Percentiles rank a stretch among this genome's conserved stretches.
Conservation (phyloP, 2,888 invertebrate genomes). For the Cataglyphis albicans region DNA sequence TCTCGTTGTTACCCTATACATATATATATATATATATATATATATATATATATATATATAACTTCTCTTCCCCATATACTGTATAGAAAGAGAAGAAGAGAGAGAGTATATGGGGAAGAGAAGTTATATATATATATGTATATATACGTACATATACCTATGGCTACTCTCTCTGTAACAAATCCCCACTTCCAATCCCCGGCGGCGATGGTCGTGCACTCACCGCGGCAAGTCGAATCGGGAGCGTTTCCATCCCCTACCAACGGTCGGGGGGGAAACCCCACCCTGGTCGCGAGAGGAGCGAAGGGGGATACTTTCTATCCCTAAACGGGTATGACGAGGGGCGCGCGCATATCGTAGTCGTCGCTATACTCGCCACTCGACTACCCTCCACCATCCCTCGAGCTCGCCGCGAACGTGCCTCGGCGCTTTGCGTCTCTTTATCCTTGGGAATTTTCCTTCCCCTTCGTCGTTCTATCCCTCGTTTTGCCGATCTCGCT, state of each 20-base stretch:
- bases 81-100: too few species aligned
- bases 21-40: not conserved
- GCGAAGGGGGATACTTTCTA: slow-evolving; percentile 50
- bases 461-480: slow-evolving; percentile 18
- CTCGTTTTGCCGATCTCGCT: slow-evolving; percentile 53
- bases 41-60: too few species aligned
- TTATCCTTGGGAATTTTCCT: slow-evolving; percentile 48
- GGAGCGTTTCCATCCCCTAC: slow-evolving; percentile 70
- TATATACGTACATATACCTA: slow-evolving; percentile 1
- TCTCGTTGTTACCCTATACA: slow-evolving; percentile 12
- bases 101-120: too few species aligned
- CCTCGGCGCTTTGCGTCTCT: slow-evolving; percentile 44
- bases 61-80: not conserved
- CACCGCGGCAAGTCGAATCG: slow-evolving; percentile 58
- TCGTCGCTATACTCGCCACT: slow-evolving; percentile 36
- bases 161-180: slow-evolving; percentile 54
- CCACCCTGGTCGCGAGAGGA: slow-evolving; percentile 59
- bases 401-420: slow-evolving; percentile 33
- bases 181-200: slow-evolving; percentile 53
- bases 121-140: not conserved
- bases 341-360: slow-evolving; percentile 65
- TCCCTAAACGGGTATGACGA: slow-evolving; percentile 62
- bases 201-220: slow-evolving; percentile 63
- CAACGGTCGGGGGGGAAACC: slow-evolving; percentile 54
- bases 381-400: slow-evolving; percentile 25